phyloP scores from a whole-genome alignment of 2,113 vertebrate genomes.

The Eupsittula cactorum region DNA sequence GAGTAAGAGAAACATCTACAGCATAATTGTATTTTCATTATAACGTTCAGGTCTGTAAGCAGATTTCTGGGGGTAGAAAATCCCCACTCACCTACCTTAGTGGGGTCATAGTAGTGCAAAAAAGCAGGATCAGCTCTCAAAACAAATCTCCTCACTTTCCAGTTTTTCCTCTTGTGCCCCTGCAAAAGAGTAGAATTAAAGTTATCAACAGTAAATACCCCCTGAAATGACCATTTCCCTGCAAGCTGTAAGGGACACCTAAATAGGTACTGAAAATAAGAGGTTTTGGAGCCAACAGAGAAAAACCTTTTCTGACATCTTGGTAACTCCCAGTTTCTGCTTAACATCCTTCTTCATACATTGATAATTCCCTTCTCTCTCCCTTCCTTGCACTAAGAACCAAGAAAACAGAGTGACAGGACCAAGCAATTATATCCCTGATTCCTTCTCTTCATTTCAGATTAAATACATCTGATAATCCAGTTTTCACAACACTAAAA shows the following conservation, averaged over 20 bases:
- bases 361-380: not conserved
- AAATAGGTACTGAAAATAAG: not conserved
- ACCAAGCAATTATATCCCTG: not conserved
- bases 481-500: not conserved
- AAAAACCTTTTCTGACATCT: not conserved
- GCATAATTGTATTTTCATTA: not conserved
- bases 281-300: not conserved
- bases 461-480: not conserved
- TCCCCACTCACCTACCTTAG: conserved; percentile 78
- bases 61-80: not conserved
- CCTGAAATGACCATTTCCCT: not conserved
- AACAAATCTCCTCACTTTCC: conserved; percentile 95
- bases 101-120: conserved; percentile 93
- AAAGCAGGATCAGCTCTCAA: conserved; percentile 89
- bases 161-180: conserved; percentile 96
- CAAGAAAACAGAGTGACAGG: not conserved
- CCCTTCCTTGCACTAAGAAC: not conserved
- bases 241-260: not conserved
- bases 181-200: conserved; percentile 42
- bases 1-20: not conserved
- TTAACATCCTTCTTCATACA: not conserved
- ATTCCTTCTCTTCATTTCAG: not conserved
- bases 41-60: not conserved
- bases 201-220: not conserved
- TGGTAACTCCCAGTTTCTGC: not conserved